These are phyloP conservation scores for Heterodera schachtii DNA, from an alignment of 1,140 invertebrate species.

Conservation along the genomic window DNA sequence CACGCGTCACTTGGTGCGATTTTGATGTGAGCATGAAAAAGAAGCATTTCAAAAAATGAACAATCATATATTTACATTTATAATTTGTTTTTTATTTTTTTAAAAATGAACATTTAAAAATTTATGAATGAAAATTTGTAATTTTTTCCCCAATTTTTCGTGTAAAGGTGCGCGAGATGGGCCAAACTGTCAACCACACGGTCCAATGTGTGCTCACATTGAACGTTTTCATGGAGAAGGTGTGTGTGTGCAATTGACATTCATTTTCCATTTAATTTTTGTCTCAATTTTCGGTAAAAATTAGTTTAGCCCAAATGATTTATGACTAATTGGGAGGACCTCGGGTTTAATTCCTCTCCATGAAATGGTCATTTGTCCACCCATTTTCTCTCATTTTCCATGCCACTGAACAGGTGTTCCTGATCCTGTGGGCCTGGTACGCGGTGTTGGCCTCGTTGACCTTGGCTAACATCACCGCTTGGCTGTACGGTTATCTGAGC, in stretches of 20 bases:
- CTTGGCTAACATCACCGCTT: slow-evolving; percentile 49
- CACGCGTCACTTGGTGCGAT: slow-evolving; percentile 69
- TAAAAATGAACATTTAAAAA: no score
- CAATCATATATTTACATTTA: no score
- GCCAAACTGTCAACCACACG: slow-evolving; percentile 61
- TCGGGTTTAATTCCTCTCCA: no score
- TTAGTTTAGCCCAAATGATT: no score
- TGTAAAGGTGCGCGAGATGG: slow-evolving; percentile 60
- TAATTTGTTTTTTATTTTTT: no score
- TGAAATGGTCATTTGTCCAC: no score
- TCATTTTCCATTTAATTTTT: no score
- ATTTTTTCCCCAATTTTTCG: background rate
- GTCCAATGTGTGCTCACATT: slow-evolving; percentile 55
- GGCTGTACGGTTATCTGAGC: slow-evolving; percentile 60
- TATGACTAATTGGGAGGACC: no score
- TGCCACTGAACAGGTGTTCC: slow-evolving; percentile 47
- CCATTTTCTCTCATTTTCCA: no score
- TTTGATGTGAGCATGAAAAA: slow-evolving; percentile 70
- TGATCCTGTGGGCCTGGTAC: slow-evolving; percentile 63
- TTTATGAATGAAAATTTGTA: background rate
- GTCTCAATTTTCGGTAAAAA: no score
- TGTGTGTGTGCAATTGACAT: no score
- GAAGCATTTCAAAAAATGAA: no score
- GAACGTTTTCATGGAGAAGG: slow-evolving; percentile 53
- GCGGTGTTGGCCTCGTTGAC: slow-evolving; percentile 51